These are phyloP conservation scores for Atta colombica DNA, from an alignment of 1,140 invertebrate species.

Conservation along the genomic window DNA sequence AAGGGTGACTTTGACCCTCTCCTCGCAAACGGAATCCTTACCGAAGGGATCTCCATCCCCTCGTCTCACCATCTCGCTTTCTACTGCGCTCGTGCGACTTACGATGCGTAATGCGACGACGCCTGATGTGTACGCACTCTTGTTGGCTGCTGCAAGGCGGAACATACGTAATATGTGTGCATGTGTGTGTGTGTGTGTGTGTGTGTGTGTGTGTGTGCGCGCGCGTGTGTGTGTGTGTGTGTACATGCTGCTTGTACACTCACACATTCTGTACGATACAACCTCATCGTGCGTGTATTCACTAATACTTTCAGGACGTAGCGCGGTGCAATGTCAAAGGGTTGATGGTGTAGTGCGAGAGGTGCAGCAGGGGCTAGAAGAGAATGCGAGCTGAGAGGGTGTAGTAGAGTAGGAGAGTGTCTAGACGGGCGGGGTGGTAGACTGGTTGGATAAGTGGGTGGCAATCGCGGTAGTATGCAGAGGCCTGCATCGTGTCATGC, in stretches of 20 bases:
- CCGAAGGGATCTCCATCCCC: slow-evolving; percentile 56
- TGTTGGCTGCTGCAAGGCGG: slow-evolving; percentile 54
- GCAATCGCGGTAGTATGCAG: slow-evolving; percentile 71
- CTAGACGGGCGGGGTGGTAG: slow-evolving; percentile 83
- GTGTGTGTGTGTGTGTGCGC: not conserved
- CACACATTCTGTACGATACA: slow-evolving; percentile 36
- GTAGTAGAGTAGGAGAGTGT: slow-evolving; percentile 84
- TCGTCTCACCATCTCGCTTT: slow-evolving; percentile 63
- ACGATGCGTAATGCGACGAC: slow-evolving; percentile 77
- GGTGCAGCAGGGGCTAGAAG: slow-evolving; percentile 65
- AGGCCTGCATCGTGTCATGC: slow-evolving; percentile 67
- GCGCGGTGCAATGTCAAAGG: slow-evolving; percentile 78
- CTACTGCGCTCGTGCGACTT: slow-evolving; percentile 72
- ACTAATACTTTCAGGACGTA: slow-evolving; percentile 68
- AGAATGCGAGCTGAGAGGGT: slow-evolving; percentile 77
- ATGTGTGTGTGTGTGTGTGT: too few relatives aligned
- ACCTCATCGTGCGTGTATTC: slow-evolving; percentile 32
- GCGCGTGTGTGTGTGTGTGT: not conserved
- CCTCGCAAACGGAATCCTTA: slow-evolving; percentile 67
- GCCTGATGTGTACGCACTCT: slow-evolving; percentile 73
- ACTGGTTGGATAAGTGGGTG: slow-evolving; percentile 76
- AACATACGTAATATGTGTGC: slow-evolving; percentile 39
- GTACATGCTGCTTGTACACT: not conserved
- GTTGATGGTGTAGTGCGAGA: slow-evolving; percentile 77
- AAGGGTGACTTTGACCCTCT: slow-evolving; percentile 74